Percentiles rank a stretch among this genome's conserved stretches.
Conservation (phyloP, 2,888 invertebrate genomes). For the Drosophila multiciliata region DNA sequence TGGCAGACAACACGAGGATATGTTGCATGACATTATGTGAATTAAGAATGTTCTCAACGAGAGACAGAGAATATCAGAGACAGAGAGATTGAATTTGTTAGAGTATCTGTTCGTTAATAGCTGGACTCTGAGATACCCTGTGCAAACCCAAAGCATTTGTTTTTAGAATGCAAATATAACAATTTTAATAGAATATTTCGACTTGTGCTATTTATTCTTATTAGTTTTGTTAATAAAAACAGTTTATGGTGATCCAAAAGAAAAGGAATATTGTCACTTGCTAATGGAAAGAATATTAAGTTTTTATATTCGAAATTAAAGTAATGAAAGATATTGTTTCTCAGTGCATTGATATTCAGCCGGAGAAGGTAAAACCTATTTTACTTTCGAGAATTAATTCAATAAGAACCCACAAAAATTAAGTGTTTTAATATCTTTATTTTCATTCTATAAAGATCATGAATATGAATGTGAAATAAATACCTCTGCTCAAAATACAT, state of each 20-base stretch:
- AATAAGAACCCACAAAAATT: not conserved
- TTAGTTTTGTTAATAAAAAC: not conserved
- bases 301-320: rapidly evolving
- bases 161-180: not conserved
- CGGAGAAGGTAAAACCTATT: not conserved
- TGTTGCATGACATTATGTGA: constrained; percentile 55
- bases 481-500: not conserved
- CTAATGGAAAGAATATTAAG: not conserved
- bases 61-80: not conserved
- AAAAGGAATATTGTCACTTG: not conserved
- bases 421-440: not conserved
- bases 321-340: rapidly evolving
- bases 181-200: not conserved
- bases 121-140: not conserved
- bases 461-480: not conserved
- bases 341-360: not conserved
- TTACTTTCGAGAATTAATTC: not conserved
- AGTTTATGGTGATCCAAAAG: not conserved
- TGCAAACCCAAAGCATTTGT: not conserved
- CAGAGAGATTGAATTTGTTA: too few species aligned
- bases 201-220: not conserved
- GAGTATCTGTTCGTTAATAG: not conserved
- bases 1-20: constrained; percentile 70
- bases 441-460: not conserved
- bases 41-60: constrained; percentile 28